Percentiles rank a stretch among this genome's conserved stretches.
Evolutionary conservation across 2,797 vertebrate species (phyloP).

Genomic region (Heliangelus exortis): DNA sequence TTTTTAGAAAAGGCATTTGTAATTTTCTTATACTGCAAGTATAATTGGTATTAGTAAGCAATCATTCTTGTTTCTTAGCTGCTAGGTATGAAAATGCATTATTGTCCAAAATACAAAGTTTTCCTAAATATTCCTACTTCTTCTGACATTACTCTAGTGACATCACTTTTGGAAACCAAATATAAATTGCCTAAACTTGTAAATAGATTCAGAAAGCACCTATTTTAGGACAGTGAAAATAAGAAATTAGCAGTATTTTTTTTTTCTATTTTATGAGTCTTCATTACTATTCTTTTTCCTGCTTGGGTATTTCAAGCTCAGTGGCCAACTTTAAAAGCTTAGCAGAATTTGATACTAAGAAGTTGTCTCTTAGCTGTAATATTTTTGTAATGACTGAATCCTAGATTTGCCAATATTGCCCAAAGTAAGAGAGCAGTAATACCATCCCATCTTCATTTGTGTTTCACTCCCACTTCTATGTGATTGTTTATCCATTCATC

Average conservation of each 20-base stretch:
- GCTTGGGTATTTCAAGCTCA: background rate
- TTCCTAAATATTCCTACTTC: background rate
- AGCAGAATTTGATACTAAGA: background rate
- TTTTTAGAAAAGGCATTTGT: background rate
- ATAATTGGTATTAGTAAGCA: background rate
- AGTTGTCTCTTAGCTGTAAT: background rate
- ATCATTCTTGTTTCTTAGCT: background rate
- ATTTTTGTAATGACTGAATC: background rate
- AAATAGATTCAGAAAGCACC: background rate
- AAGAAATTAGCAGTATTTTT: background rate
- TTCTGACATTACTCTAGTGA: background rate
- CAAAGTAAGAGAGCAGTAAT: background rate
- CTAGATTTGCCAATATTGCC: background rate
- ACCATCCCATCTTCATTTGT: background rate
- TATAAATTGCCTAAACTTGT: background rate
- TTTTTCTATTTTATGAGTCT: background rate
- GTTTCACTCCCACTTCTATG: accelerated
- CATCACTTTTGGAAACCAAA: background rate
- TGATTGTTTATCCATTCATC: background rate
- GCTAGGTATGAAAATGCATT: background rate
- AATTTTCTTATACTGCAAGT: background rate
- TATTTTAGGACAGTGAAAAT: background rate
- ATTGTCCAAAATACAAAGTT: background rate
- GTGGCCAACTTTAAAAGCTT: background rate
- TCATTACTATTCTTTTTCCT: background rate